These are phyloP conservation scores for Rhinolophus sinicus DNA, from an alignment of 2,113 vertebrate genomes.

Conservation along the genomic window DNA sequence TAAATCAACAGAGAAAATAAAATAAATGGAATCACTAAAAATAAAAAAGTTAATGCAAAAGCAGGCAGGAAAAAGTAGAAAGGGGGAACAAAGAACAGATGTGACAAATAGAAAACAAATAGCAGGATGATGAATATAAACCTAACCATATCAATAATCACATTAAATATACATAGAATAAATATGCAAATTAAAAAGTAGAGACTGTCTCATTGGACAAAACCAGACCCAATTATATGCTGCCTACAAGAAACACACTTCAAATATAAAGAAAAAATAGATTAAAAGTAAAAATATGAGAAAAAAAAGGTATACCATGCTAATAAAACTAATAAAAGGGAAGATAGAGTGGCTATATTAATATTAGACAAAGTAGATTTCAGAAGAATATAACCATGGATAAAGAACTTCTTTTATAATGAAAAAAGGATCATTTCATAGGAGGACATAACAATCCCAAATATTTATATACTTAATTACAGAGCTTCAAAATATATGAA, in stretches of 20 bases:
- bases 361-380: not conserved
- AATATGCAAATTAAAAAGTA: not conserved
- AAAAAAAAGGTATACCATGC: not conserved
- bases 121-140: not conserved
- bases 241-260: not conserved
- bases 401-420: not conserved
- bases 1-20: not conserved
- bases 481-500: not conserved
- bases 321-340: not conserved
- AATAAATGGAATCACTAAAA: conserved; percentile 10
- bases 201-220: not conserved
- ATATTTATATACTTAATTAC: not conserved
- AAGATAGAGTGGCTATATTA: conserved; percentile 11
- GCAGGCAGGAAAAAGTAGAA: not conserved
- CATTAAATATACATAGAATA: not conserved
- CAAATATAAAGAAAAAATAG: conserved; percentile 14
- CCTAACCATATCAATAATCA: not conserved
- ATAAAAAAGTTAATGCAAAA: not conserved
- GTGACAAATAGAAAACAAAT: conserved; percentile 37
- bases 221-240: not conserved
- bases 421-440: not conserved
- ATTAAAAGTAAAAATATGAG: not conserved
- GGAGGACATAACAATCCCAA: not conserved
- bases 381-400: not conserved
- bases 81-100: not conserved